phyloP scores from a whole-genome alignment of 2,113 vertebrate species.

The Callipepla squamata region DNA sequence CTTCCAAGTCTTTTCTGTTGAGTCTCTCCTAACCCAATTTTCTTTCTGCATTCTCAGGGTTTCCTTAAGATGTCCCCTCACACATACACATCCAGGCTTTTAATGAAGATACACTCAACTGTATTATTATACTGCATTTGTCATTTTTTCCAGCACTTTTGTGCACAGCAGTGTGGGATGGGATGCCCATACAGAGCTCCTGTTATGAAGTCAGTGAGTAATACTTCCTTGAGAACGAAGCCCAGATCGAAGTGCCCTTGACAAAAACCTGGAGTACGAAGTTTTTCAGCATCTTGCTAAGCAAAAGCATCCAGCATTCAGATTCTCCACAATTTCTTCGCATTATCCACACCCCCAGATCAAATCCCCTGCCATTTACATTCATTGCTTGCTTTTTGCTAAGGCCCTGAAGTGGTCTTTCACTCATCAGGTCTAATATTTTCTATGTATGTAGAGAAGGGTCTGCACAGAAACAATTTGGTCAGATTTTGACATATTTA shows the following conservation, averaged over 20 bases:
- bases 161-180: neutral
- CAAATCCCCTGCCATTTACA: neutral
- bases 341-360: neutral
- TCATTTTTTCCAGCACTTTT: neutral
- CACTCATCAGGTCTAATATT: neutral
- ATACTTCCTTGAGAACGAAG: constrained; percentile 1
- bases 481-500: neutral
- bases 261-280: neutral
- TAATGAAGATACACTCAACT: neutral
- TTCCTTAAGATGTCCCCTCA: neutral
- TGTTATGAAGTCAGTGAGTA: neutral
- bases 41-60: neutral
- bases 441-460: neutral
- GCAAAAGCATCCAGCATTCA: neutral
- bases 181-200: neutral
- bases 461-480: neutral
- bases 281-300: neutral
- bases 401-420: neutral
- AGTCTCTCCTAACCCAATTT: neutral
- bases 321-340: neutral
- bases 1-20: neutral
- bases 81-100: neutral
- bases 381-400: neutral
- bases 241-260: neutral
- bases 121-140: neutral